Evolutionary conservation across 2,113 vertebrate species (phyloP).

Genomic region (Microtus montanus): DNA sequence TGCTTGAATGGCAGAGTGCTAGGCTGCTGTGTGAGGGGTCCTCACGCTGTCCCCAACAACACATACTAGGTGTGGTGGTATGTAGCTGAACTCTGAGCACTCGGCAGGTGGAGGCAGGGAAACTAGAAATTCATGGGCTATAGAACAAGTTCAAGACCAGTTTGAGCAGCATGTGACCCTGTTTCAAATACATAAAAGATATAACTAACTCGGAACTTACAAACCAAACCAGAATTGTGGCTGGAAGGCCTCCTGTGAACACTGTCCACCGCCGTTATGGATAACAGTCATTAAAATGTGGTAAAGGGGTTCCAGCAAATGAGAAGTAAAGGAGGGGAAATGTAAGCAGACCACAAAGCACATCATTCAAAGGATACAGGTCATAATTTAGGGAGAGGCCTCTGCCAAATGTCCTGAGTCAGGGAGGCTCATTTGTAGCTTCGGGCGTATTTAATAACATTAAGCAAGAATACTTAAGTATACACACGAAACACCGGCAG

Average conservation of each 20-base stretch:
- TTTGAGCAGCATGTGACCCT: not conserved
- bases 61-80: no score
- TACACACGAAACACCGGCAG: constrained; percentile 83
- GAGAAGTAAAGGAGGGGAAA: not conserved
- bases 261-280: not conserved
- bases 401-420: constrained; percentile 78
- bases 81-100: not conserved
- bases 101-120: not conserved
- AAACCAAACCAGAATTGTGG: not conserved
- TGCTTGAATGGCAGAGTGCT: not conserved
- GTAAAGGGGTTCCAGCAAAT: constrained; percentile 41
- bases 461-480: constrained; percentile 86
- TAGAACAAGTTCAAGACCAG: not conserved
- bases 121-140: not conserved
- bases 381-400: constrained; percentile 72
- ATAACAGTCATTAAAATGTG: not conserved
- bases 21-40: not conserved
- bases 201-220: not conserved
- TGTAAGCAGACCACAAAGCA: not conserved
- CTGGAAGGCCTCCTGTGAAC: not conserved
- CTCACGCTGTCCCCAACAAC: no score
- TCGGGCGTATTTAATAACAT: constrained; percentile 88
- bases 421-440: constrained; percentile 79
- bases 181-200: not conserved
- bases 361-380: constrained; percentile 43